Evolutionary conservation across 1,140 invertebrate species (phyloP).

Genomic region (Thalassaphorura encarpata): DNA sequence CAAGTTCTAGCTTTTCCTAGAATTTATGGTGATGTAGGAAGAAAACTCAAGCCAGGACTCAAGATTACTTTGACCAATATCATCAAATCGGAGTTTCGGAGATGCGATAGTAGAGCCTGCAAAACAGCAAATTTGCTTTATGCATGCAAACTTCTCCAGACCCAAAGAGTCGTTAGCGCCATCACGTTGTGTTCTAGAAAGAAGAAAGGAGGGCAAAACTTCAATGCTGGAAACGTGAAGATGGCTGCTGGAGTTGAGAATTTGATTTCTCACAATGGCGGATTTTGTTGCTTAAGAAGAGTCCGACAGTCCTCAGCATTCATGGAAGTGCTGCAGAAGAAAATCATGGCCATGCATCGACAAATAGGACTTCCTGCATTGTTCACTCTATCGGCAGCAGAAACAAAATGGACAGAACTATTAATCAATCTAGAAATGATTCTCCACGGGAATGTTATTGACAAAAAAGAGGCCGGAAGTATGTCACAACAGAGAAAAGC

Average conservation of each 20-base stretch:
- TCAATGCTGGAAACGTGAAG: neutral
- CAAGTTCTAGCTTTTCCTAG: neutral
- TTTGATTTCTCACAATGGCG: neutral
- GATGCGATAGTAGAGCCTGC: neutral
- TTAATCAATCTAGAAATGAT: neutral
- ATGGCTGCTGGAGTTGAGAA: neutral
- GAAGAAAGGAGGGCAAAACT: neutral
- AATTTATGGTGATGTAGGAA: neutral
- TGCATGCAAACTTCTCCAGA: neutral
- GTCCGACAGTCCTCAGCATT: neutral
- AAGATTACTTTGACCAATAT: neutral
- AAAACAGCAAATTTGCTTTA: neutral
- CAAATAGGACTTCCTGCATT: neutral
- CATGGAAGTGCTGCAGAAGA: neutral
- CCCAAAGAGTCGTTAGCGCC: neutral
- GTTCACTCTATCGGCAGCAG: neutral
- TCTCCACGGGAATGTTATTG: neutral
- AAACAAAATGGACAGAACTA: neutral
- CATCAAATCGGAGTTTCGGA: neutral
- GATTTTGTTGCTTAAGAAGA: neutral
- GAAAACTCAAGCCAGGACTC: neutral
- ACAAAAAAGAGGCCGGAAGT: conserved; percentile 1
- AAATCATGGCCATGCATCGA: neutral
- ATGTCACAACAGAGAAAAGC: neutral
- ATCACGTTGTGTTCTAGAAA: neutral